phyloP scores from a whole-genome alignment of 2,888 invertebrate species.

The Sinohyriopsis cumingii region DNA sequence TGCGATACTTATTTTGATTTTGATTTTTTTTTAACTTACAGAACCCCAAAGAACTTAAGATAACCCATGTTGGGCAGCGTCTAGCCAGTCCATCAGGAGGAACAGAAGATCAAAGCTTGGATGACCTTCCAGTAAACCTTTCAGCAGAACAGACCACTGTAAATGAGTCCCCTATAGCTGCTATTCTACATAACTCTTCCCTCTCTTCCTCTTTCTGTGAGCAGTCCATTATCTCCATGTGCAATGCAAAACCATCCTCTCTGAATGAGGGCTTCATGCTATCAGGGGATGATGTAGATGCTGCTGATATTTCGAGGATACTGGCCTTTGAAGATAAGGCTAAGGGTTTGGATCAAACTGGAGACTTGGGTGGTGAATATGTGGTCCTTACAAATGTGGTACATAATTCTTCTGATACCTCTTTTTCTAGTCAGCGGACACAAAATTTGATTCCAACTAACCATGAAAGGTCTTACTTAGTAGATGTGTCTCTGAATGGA shows the following conservation, averaged over 20 bases:
- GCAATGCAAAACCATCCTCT: slow-evolving; percentile 39
- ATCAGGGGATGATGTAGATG: slow-evolving; percentile 31
- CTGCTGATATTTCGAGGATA: slow-evolving; percentile 35
- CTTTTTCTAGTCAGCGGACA: slow-evolving; percentile 1
- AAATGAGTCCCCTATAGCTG: slow-evolving; percentile 35
- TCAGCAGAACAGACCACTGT: slow-evolving; percentile 13
- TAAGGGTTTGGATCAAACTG: background rate
- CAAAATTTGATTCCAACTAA: background rate
- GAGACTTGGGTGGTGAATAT: slow-evolving; percentile 24
- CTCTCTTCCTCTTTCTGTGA: slow-evolving; percentile 33
- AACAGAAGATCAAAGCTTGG: background rate
- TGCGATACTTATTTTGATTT: background rate
- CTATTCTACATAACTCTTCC: slow-evolving; percentile 32
- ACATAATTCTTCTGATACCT: slow-evolving; percentile 21
- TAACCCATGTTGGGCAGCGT: slow-evolving; percentile 45
- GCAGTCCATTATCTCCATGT: slow-evolving; percentile 37
- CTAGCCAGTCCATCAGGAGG: slow-evolving; percentile 41
- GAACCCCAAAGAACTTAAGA: slow-evolving; percentile 14
- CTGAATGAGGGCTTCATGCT: slow-evolving; percentile 57
- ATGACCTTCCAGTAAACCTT: background rate
- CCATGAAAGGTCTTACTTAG: slow-evolving; percentile 26
- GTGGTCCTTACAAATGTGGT: slow-evolving; percentile 13
- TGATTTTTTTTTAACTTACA: background rate
- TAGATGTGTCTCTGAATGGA: slow-evolving; percentile 26
- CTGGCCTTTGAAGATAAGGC: slow-evolving; percentile 4